Evolutionary conservation across 2,888 invertebrate species (phyloP), one percentile per base, ranked within the genome.

Genomic region (Camptogramma bilineatum): DNA sequence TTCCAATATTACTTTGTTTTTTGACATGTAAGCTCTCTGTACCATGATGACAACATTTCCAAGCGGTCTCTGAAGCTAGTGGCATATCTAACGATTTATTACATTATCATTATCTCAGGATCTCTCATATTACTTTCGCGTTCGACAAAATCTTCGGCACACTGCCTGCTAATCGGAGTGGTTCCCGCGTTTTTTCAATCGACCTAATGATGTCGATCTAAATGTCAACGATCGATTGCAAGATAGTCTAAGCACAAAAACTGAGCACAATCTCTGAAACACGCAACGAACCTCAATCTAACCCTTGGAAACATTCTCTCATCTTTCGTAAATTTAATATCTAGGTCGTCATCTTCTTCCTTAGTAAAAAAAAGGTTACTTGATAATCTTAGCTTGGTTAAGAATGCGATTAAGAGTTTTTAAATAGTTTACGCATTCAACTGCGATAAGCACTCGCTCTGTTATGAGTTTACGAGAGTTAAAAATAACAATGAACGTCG

Each of bases 401-500:
- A 8, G 34, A 34, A 34, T 34, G 34, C 34, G 34, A 5, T 4
- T 10, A 39, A 39, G 34, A 39, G 4, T 4, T 39, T 39, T 13
- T 39, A 39, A 39, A 39, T 4, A 39, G 34, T 39, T 39, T 39
- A 39, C 34, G 13, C 34, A 39, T 39, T 34, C 13, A 8, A 61
- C 52, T 62, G 52, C 59, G 58, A 63, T 62, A 69, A 63, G 47
- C 48, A 58, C 57, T 55, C 31, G 60, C 57, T 64, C 59, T 66
- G 48, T 63, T 68, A 56, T 34, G 31, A 54, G 44, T 57, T 50
- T 56, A 47, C 19, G 52, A 44, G 64, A 47, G 62, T 62, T 66
- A 64, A 68, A 68, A 64, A 71, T 69, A 68, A 64, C 59, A 48
- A 52, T 64, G 52, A 39, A 13, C 46, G 50, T 51, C 44, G 55